Percentiles rank a stretch among this genome's conserved stretches.
Conservation (phyloP, 1,140 invertebrate species). For the Cylas formicarius region DNA sequence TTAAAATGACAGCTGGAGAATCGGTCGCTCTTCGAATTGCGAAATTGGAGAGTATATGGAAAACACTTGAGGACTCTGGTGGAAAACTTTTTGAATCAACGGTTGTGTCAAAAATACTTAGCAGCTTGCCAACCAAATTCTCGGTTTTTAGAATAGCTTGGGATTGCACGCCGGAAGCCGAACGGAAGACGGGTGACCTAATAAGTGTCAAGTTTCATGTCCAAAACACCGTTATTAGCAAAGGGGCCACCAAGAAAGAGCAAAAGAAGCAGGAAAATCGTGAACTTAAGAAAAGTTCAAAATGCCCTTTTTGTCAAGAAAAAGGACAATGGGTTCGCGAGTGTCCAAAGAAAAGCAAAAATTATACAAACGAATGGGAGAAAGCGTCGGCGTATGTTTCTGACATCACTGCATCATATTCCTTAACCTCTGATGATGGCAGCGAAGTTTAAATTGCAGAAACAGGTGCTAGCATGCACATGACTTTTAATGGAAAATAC, state of each 20-base stretch:
- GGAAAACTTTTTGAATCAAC: neutral
- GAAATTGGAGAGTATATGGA: conserved; percentile 2
- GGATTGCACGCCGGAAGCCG: neutral
- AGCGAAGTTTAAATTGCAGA: no score
- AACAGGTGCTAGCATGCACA: no score
- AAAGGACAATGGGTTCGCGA: conserved; percentile 8
- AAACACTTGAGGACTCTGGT: neutral
- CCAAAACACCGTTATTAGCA: neutral
- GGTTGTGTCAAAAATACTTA: conserved; percentile 1
- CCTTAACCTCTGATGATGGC: no score
- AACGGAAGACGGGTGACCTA: neutral
- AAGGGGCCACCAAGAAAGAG: neutral
- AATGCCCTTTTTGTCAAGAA: conserved; percentile 4
- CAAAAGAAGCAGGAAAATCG: neutral
- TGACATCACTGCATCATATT: neutral
- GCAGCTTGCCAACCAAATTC: conserved; percentile 2
- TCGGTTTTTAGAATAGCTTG: conserved; percentile 1
- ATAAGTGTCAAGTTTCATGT: conserved; percentile 1
- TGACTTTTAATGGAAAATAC: no score
- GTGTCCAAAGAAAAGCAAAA: neutral
- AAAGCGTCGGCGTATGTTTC: conserved; percentile 1
- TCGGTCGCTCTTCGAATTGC: neutral
- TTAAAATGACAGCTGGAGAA: conserved; percentile 1
- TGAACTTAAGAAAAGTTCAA: conserved; percentile 7
- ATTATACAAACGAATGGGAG: conserved; percentile 1